These are phyloP conservation scores for Aldabrachelys gigantea DNA, from an alignment of 2,113 vertebrate genomes.

Conservation along the genomic window DNA sequence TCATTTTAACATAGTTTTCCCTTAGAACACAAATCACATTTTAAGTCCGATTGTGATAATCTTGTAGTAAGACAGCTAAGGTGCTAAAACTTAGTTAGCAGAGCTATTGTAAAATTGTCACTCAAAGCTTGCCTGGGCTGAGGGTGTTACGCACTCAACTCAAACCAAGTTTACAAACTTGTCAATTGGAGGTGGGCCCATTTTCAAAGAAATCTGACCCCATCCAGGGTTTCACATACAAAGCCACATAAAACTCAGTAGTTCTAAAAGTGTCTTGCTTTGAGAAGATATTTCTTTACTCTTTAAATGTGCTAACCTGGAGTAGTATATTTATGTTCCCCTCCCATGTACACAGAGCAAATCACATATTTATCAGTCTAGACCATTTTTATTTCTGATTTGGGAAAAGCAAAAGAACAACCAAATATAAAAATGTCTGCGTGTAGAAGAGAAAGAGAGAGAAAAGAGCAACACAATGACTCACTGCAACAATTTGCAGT, in stretches of 20 bases:
- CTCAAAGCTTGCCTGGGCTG: neutral
- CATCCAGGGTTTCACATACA: neutral
- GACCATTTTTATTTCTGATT: slow-evolving; percentile 18
- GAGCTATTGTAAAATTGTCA: neutral
- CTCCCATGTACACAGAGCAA: slow-evolving; percentile 26
- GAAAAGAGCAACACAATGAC: slow-evolving; percentile 41
- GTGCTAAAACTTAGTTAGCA: neutral
- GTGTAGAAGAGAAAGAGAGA: slow-evolving; percentile 19
- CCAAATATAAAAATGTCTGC: slow-evolving; percentile 23
- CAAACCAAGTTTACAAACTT: neutral
- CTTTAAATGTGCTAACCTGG: neutral
- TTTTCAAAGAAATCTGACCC: slow-evolving; percentile 26
- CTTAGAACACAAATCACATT: rapidly evolving
- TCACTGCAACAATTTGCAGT: slow-evolving; percentile 56
- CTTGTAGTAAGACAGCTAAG: neutral
- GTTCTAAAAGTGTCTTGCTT: neutral
- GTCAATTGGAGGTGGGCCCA: slow-evolving; percentile 4
- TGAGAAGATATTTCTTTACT: slow-evolving; percentile 17
- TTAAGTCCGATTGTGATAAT: slow-evolving; percentile 28
- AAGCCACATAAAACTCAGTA: neutral
- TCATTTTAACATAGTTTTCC: neutral
- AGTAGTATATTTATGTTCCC: slow-evolving; percentile 42
- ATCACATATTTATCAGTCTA: neutral
- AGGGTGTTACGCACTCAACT: neutral
- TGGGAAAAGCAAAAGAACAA: neutral